Evolutionary conservation across 2,113 vertebrate genomes (phyloP).

Genomic region (Bambusicola thoracicus): DNA sequence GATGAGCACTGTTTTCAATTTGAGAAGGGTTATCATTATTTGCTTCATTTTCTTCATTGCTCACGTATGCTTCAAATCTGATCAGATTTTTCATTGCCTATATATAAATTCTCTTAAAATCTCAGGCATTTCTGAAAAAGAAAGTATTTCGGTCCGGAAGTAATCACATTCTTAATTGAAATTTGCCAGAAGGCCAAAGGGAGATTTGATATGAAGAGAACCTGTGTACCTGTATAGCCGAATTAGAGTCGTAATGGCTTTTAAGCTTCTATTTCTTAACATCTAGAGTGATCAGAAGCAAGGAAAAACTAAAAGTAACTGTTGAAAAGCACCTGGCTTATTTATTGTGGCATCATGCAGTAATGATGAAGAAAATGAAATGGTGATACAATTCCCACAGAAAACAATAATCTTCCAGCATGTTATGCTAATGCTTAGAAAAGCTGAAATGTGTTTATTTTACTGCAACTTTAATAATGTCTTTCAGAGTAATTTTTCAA

Average conservation of each 20-base stretch:
- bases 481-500: slow-evolving; percentile 27
- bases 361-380: slow-evolving; percentile 65
- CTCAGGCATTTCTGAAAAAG: neutral
- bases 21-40: slow-evolving; percentile 57
- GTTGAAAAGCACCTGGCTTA: neutral
- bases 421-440: slow-evolving; percentile 55
- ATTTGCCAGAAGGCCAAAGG: neutral
- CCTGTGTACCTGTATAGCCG: neutral
- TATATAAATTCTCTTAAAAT: neutral
- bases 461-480: slow-evolving; percentile 35
- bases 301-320: neutral
- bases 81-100: neutral
- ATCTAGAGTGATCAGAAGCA: neutral
- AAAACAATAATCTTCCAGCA: slow-evolving; percentile 71
- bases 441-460: slow-evolving; percentile 32
- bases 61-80: neutral
- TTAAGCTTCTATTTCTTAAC: neutral
- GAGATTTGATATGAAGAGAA: neutral
- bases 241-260: neutral
- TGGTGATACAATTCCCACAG: slow-evolving; percentile 62
- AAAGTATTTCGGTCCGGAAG: neutral
- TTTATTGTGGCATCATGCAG: neutral
- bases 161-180: neutral
- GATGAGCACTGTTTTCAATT: slow-evolving; percentile 53
- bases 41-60: slow-evolving; percentile 68